Evolutionary conservation across 2,888 invertebrate genomes (phyloP), one percentile per base, ranked within the genome.

Genomic region (Acronicta psi): DNA sequence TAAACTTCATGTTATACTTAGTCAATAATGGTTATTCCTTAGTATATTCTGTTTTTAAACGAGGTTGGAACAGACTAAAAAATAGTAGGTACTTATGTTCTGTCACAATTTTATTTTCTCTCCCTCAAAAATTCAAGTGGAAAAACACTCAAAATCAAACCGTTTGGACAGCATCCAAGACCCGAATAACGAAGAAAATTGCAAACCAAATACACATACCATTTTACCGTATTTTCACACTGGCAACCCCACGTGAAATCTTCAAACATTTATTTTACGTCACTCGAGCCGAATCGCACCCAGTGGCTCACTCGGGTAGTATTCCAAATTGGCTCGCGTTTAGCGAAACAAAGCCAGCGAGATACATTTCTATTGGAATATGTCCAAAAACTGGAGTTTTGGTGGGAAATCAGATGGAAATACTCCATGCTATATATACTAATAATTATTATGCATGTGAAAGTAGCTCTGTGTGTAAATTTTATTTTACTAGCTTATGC

Each of bases 331-430:
- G 72, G 74, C 69, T 64, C 36, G 53, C 20, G 25, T 69, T 69
- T 60, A 64, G 70, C 76, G 71, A 71, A 78, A 78, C 74, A 69
- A 76, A 66, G 45, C 47, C 17, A 8, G 38, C 4, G 62, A 58
- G 58, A 66, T 63, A 68, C 51, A 62, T 64, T 61, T 50, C 56
- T 63, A 63, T 76, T 77, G 77, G 79, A 77, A 67, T 60, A 49
- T 29, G 36, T 74, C 77, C 79, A 77, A 77, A 34, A 49, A 36
- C 56, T 44, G 53, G 37, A 51, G 59, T 65, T 54, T 71, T 20
- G 8, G 36, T 51, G 20, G 40, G 10, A 34, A 11, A 16, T 49
- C 40, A 31, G 17, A 13, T 51, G 14, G 42, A 44, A 46, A 53
- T 47, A 51, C 4, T 29, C 29, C 10, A 11, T 29, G 3, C 3